phyloP scores from a whole-genome alignment of 2,113 vertebrate species.

The Nerophis lumbriciformis region DNA sequence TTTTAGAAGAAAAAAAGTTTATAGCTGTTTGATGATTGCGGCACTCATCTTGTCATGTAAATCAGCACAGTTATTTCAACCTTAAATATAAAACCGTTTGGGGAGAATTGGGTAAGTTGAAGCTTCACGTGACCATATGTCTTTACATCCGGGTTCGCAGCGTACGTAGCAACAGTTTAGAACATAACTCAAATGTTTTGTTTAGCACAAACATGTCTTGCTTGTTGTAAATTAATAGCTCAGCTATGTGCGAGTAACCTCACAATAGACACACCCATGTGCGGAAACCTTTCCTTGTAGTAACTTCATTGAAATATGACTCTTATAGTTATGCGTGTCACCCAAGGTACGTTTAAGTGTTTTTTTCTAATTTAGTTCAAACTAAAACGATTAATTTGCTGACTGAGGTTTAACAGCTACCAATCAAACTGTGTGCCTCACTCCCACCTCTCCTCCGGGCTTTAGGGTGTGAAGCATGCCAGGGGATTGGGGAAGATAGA shows the following conservation, averaged over 20 bases:
- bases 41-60: not conserved
- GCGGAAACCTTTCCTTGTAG: not conserved
- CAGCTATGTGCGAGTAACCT: conserved; percentile 7
- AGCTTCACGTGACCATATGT: conserved; percentile 9
- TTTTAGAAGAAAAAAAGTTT: not conserved
- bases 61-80: not conserved
- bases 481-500: conserved; percentile 34
- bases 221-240: not conserved
- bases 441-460: conserved; percentile 24
- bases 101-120: too few species aligned
- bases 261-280: conserved; percentile 24
- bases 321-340: not conserved
- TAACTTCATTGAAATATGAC: not conserved
- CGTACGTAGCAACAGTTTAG: not conserved
- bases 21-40: too few species aligned
- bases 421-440: conserved; percentile 15
- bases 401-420: not conserved
- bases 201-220: not conserved
- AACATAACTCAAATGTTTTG: not conserved
- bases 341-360: not conserved
- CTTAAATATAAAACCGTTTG: too few species aligned
- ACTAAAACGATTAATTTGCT: not conserved
- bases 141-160: not conserved
- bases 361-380: not conserved
- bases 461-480: conserved; percentile 29